These are phyloP conservation scores for Drosophila ercepeae DNA, from an alignment of 1,140 invertebrate species.

Conservation along the genomic window DNA sequence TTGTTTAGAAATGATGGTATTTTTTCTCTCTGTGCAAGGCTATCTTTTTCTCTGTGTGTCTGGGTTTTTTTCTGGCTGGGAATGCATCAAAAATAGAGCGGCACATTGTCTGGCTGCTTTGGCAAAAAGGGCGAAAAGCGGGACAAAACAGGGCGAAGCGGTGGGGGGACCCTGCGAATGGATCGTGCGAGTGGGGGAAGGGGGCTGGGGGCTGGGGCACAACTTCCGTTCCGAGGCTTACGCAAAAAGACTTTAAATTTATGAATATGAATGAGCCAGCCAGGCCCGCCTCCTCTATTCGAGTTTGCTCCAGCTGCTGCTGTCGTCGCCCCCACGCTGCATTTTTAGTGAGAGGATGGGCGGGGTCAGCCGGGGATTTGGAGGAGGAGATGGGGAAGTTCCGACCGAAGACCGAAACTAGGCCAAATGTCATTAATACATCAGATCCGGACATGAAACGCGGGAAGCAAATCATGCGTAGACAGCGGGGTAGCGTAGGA, in stretches of 20 bases:
- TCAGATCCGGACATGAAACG: conserved; percentile 62
- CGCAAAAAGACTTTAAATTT: conserved; percentile 73
- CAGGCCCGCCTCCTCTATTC: conserved; percentile 35
- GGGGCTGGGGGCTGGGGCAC: conserved; percentile 22
- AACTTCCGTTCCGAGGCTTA: conserved; percentile 66
- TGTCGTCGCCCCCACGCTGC: conserved; percentile 45
- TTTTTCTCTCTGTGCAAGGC: not conserved
- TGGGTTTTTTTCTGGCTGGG: conserved; percentile 37
- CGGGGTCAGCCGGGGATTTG: too few species aligned
- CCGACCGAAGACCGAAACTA: conserved; percentile 53
- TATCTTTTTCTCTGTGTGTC: conserved; percentile 23
- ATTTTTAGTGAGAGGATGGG: too few species aligned
- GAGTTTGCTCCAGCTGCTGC: conserved; percentile 17
- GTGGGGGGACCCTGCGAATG: conserved; percentile 12
- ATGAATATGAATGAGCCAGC: conserved; percentile 76
- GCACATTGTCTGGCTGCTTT: conserved; percentile 68
- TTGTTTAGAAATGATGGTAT: not conserved
- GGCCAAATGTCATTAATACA: conserved; percentile 81
- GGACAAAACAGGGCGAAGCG: not conserved
- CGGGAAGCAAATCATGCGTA: conserved; percentile 43
- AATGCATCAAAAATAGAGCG: conserved; percentile 76
- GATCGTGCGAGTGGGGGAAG: conserved; percentile 7
- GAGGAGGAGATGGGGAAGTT: conserved; percentile 10
- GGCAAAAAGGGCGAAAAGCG: conserved; percentile 9
- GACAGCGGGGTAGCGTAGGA: conserved; percentile 20